Conservation (phyloP, 2,888 invertebrate genomes). For the Eucriotettix oculatus region DNA sequence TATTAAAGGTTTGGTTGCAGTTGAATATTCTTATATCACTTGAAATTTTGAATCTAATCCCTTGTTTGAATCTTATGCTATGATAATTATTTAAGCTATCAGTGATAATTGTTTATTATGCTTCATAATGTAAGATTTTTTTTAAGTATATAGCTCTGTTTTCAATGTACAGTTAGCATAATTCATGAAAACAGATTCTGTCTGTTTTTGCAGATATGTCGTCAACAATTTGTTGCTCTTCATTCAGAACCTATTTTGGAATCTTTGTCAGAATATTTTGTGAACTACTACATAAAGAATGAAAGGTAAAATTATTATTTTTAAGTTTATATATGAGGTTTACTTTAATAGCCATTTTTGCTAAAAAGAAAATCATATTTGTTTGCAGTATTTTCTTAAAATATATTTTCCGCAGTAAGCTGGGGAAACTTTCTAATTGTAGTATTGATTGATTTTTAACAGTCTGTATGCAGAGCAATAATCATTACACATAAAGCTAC, state of each 20-base stretch:
- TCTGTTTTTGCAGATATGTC: slow-evolving; percentile 52
- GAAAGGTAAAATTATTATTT: slow-evolving; percentile 34
- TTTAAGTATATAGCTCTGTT: background rate
- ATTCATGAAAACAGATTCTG: background rate
- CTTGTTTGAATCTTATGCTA: background rate
- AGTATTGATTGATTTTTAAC: too few species aligned
- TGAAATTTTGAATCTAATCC: too few species aligned
- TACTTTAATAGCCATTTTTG: too few species aligned
- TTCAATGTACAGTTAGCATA: too few species aligned
- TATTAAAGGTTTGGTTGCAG: too few species aligned
- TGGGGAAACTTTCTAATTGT: too few species aligned
- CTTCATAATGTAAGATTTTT: background rate
- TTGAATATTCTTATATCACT: too few species aligned
- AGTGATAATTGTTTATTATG: background rate
- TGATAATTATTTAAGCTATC: background rate
- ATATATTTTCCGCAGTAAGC: too few species aligned
- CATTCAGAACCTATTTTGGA: slow-evolving; percentile 87
- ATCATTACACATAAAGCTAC: background rate
- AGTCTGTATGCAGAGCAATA: too few species aligned
- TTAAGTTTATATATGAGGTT: too few species aligned
- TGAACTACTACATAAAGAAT: slow-evolving; percentile 45
- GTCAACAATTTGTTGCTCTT: slow-evolving; percentile 94
- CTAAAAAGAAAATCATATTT: too few species aligned
- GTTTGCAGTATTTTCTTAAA: too few species aligned
- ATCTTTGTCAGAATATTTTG: slow-evolving; percentile 60